phyloP scores from a whole-genome alignment of 2,888 invertebrate species.

The Drosophila sordidula region DNA sequence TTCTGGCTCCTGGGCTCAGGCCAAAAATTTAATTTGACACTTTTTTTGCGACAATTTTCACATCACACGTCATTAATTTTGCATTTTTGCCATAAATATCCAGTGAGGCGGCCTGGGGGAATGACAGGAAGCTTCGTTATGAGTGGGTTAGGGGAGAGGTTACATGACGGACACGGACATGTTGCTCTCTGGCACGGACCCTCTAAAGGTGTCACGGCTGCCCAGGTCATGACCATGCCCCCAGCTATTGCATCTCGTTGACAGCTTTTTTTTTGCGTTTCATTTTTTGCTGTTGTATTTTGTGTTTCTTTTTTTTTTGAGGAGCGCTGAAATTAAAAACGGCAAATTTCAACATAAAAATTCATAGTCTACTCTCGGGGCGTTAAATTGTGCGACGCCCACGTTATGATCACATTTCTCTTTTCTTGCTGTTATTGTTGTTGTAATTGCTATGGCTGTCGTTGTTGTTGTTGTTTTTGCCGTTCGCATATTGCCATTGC shows the following conservation, averaged over 20 bases:
- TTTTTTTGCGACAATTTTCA: slow-evolving; percentile 64
- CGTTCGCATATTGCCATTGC: slow-evolving; percentile 41
- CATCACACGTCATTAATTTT: slow-evolving; percentile 79
- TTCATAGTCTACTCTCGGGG: slow-evolving; percentile 61
- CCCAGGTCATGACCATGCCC: slow-evolving; percentile 28
- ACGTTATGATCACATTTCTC: slow-evolving; percentile 50
- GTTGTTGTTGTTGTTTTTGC: slow-evolving; percentile 33
- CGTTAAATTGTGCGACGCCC: slow-evolving; percentile 47
- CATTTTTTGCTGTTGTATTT: slow-evolving; percentile 8
- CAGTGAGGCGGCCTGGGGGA: slow-evolving; percentile 31
- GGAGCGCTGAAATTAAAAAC: slow-evolving; percentile 59
- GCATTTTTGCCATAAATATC: slow-evolving; percentile 76
- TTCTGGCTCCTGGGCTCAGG: slow-evolving; percentile 15
- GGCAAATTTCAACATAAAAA: slow-evolving; percentile 62
- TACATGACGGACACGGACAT: slow-evolving; percentile 47
- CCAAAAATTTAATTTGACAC: slow-evolving; percentile 62
- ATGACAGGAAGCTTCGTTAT: slow-evolving; percentile 12
- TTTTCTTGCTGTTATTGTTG: not conserved
- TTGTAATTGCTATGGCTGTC: slow-evolving; percentile 6
- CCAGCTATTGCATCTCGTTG: slow-evolving; percentile 12
- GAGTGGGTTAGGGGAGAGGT: not conserved
- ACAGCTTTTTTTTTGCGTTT: slow-evolving; percentile 26
- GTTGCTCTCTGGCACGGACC: slow-evolving; percentile 20
- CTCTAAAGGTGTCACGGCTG: slow-evolving; percentile 42
- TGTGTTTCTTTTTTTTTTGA: slow-evolving; percentile 21